Evolutionary conservation across 2,888 invertebrate species (phyloP).

Genomic region (Molorchus minor): DNA sequence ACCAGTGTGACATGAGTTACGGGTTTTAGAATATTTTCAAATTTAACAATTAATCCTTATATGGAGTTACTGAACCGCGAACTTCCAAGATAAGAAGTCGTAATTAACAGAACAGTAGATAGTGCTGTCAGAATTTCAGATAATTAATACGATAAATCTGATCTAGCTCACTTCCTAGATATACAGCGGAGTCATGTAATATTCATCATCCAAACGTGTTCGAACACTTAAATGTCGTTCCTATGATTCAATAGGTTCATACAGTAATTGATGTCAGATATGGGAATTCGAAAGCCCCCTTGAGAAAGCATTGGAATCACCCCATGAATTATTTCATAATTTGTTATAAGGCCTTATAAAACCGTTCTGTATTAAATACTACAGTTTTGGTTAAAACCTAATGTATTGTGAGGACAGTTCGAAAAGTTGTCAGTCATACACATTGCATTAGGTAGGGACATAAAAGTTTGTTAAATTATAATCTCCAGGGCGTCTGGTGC

Average conservation of each 20-base stretch:
- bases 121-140: slow-evolving; percentile 45
- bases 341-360: too few relatives aligned
- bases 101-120: slow-evolving; percentile 44
- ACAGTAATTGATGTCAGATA: slow-evolving; percentile 6
- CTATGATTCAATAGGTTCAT: slow-evolving; percentile 13
- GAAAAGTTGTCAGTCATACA: neutral
- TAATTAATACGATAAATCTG: slow-evolving; percentile 49
- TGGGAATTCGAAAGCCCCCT: neutral
- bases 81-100: slow-evolving; percentile 43
- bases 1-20: too few relatives aligned
- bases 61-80: slow-evolving; percentile 41
- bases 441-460: neutral
- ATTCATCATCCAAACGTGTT: slow-evolving; percentile 24
- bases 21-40: neutral
- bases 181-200: slow-evolving; percentile 27
- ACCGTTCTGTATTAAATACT: neutral
- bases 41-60: slow-evolving; percentile 11
- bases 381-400: neutral
- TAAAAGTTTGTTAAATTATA: neutral
- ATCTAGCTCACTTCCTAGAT: slow-evolving; percentile 20
- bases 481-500: neutral
- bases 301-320: slow-evolving; percentile 5
- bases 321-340: slow-evolving; percentile 8
- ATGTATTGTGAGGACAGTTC: neutral
- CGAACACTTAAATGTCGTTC: slow-evolving; percentile 13